Conservation (phyloP, 2,113 vertebrate genomes). For the Turnix velox region DNA sequence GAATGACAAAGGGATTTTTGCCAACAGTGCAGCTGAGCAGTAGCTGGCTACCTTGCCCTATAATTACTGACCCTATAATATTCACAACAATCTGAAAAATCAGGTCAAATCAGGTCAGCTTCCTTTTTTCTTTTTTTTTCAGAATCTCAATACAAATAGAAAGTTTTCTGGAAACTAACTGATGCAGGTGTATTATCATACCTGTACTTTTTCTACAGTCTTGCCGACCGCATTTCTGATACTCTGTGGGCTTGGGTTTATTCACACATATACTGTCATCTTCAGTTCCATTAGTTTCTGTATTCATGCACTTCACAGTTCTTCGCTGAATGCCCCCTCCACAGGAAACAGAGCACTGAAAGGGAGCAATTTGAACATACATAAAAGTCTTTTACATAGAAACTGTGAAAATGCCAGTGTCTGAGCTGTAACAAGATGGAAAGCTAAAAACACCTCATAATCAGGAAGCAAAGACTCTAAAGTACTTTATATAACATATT, state of each 20-base stretch:
- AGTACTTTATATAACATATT: background rate
- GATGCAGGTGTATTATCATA: background rate
- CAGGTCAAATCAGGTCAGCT: background rate
- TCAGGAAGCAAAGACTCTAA: background rate
- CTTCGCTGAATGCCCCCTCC: constrained; percentile 73
- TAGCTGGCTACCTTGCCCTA: background rate
- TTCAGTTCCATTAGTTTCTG: constrained; percentile 50
- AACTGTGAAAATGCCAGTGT: background rate
- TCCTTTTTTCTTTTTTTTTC: background rate
- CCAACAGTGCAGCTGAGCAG: background rate
- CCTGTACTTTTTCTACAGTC: constrained; percentile 64
- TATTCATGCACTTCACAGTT: constrained; percentile 60
- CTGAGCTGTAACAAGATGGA: background rate
- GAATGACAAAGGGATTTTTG: background rate
- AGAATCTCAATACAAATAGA: background rate
- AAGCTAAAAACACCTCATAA: background rate
- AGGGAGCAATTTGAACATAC: background rate
- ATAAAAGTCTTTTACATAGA: background rate
- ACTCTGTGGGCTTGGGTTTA: constrained; percentile 48
- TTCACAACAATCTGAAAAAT: background rate
- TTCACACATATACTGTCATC: constrained; percentile 54
- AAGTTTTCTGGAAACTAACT: background rate
- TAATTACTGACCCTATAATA: background rate
- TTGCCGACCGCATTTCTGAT: constrained; percentile 66
- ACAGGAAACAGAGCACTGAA: constrained; percentile 75